Evolutionary conservation across 2,888 invertebrate genomes (phyloP).

Genomic region (Drosophila meridiana): DNA sequence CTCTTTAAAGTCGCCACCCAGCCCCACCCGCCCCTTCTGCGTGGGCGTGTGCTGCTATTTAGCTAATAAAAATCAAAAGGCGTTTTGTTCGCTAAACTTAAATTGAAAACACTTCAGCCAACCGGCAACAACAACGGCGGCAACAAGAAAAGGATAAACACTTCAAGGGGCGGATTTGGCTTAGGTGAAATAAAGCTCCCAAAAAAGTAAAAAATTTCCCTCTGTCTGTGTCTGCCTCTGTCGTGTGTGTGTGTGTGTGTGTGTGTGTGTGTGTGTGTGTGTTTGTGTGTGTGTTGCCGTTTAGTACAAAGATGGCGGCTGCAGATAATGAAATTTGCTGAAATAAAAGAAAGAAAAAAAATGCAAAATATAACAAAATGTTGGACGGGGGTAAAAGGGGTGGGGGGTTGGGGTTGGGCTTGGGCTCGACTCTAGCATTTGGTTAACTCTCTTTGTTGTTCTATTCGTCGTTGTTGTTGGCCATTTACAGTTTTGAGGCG

Average conservation of each 20-base stretch:
- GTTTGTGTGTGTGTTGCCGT: slow-evolving; percentile 58
- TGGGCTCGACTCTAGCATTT: slow-evolving; percentile 41
- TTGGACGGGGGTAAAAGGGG: neutral
- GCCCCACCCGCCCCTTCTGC: neutral
- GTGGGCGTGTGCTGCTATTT: slow-evolving; percentile 47
- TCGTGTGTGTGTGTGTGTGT: slow-evolving; percentile 42
- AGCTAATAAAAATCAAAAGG: slow-evolving; percentile 81
- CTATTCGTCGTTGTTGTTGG: slow-evolving; percentile 38
- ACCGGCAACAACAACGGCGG: slow-evolving; percentile 31
- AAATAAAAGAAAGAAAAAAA: slow-evolving; percentile 56
- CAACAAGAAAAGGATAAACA: slow-evolving; percentile 74
- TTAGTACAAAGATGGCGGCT: slow-evolving; percentile 81
- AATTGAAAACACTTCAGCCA: slow-evolving; percentile 85
- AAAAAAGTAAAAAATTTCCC: slow-evolving; percentile 20
- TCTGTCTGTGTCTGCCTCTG: slow-evolving; percentile 1
- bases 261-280: slow-evolving; percentile 41
- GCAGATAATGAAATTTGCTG: slow-evolving; percentile 72
- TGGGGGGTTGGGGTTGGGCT: neutral
- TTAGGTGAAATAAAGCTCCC: slow-evolving; percentile 59
- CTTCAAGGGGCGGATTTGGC: slow-evolving; percentile 82
- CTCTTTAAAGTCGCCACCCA: neutral
- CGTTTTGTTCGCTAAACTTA: slow-evolving; percentile 84
- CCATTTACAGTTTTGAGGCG: slow-evolving; percentile 81
- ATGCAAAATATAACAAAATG: slow-evolving; percentile 32
- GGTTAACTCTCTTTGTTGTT: slow-evolving; percentile 19